Conservation (phyloP, 2,888 invertebrate species). For the Chrysomela aeneicollis region DNA sequence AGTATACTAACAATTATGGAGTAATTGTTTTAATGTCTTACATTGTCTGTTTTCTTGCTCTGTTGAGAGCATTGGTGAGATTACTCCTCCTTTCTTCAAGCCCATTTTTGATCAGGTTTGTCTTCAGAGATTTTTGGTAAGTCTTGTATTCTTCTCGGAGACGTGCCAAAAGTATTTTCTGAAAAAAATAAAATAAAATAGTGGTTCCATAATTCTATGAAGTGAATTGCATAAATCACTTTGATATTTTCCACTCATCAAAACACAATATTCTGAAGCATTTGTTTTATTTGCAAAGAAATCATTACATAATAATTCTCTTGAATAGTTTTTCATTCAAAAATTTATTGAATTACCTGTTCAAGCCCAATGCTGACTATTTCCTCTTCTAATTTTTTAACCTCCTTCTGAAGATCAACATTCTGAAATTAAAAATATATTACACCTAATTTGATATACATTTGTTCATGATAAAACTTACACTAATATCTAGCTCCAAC, state of each 20-base stretch:
- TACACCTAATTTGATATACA: not conserved
- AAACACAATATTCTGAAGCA: not conserved
- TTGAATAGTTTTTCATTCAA: not conserved
- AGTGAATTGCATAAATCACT: not conserved
- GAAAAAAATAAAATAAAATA: constrained; percentile 39
- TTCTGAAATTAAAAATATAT: constrained; percentile 47
- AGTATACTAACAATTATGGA: too few species aligned
- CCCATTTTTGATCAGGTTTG: constrained; percentile 52
- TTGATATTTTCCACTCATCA: not conserved
- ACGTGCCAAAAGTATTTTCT: constrained; percentile 57
- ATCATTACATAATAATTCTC: not conserved
- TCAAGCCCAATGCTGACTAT: constrained; percentile 57
- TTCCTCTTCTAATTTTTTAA: constrained; percentile 56
- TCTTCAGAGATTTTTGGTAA: constrained; percentile 54
- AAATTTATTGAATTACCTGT: constrained; percentile 51
- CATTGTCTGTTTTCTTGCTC: constrained; percentile 60
- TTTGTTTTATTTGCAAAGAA: not conserved
- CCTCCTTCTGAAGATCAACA: constrained; percentile 53
- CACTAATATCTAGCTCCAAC: constrained; percentile 53
- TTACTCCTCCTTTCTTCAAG: constrained; percentile 57
- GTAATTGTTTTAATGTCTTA: too few species aligned
- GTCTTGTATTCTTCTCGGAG: constrained; percentile 56
- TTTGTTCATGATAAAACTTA: constrained; percentile 45
- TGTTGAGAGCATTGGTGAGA: constrained; percentile 54
- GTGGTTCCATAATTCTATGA: too few species aligned